A percentile compares a stretch with the other conserved stretches of the same genome.
phyloP scores from a whole-genome alignment of 2,113 vertebrate species.

The Canis aureus region DNA sequence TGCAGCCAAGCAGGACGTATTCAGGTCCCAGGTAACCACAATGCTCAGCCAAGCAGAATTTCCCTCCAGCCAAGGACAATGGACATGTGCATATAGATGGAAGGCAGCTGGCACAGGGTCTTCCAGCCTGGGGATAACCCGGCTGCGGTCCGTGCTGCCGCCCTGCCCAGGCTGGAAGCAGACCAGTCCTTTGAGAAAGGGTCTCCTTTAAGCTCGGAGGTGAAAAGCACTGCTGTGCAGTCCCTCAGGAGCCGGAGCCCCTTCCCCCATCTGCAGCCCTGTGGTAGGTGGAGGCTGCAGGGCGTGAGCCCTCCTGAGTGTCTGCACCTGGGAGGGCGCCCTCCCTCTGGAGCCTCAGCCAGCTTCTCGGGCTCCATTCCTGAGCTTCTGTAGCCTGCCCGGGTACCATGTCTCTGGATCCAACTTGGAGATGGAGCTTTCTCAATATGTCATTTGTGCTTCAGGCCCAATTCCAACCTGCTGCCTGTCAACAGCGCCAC shows the following conservation, averaged over 20 bases:
- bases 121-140: neutral
- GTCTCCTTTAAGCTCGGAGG: no score
- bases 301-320: accelerated
- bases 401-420: accelerated
- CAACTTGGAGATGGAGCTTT: neutral
- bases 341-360: neutral
- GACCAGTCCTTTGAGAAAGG: neutral
- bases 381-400: accelerated
- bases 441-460: neutral
- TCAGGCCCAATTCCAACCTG: neutral
- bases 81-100: neutral
- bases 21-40: accelerated
- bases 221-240: accelerated
- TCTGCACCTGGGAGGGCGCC: accelerated
- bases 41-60: accelerated
- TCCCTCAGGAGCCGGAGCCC: neutral
- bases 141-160: accelerated
- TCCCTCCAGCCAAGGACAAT: neutral
- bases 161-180: neutral
- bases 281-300: accelerated
- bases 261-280: accelerated
- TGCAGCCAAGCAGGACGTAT: accelerated
- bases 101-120: neutral
- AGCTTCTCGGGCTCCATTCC: accelerated
- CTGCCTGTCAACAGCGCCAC: accelerated